phyloP scores from a whole-genome alignment of 2,888 invertebrate genomes.

The Polia nebulosa region DNA sequence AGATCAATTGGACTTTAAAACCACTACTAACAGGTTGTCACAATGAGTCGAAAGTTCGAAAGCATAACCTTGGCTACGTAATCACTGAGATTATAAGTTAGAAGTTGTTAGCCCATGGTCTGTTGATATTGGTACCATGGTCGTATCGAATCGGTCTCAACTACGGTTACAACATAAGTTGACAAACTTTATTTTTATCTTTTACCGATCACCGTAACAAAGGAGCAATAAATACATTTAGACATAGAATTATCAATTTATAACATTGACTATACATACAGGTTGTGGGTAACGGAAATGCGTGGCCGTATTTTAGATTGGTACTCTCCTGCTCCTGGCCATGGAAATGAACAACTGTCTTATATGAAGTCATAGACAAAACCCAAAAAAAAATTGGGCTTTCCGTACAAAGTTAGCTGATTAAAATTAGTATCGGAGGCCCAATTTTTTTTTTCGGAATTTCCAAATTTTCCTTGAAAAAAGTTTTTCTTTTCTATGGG shows the following conservation, averaged over 20 bases:
- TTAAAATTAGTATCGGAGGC: too few species aligned
- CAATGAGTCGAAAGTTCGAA: not conserved
- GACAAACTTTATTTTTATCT: conserved; percentile 4
- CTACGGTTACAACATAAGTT: not conserved
- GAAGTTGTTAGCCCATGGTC: not conserved
- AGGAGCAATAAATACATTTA: conserved; percentile 6
- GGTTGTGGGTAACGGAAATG: too few species aligned
- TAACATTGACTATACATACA: not conserved
- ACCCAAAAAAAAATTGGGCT: too few species aligned
- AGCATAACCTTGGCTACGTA: not conserved
- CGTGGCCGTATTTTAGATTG: too few species aligned
- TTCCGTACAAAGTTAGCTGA: too few species aligned
- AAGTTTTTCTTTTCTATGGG: too few species aligned
- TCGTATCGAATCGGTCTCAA: not conserved
- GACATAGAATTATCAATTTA: conserved; percentile 19
- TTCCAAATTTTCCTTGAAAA: too few species aligned
- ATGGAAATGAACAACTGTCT: too few species aligned
- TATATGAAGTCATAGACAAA: too few species aligned
- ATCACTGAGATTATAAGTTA: conserved; percentile 5
- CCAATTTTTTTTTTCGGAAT: too few species aligned
- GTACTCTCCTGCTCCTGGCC: too few species aligned
- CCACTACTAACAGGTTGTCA: not conserved
- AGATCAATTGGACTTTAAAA: not conserved
- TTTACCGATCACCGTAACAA: not conserved
- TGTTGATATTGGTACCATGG: conserved; percentile 2